phyloP scores from a whole-genome alignment of 2,113 vertebrate genomes.

The Lophius piscatorius region DNA sequence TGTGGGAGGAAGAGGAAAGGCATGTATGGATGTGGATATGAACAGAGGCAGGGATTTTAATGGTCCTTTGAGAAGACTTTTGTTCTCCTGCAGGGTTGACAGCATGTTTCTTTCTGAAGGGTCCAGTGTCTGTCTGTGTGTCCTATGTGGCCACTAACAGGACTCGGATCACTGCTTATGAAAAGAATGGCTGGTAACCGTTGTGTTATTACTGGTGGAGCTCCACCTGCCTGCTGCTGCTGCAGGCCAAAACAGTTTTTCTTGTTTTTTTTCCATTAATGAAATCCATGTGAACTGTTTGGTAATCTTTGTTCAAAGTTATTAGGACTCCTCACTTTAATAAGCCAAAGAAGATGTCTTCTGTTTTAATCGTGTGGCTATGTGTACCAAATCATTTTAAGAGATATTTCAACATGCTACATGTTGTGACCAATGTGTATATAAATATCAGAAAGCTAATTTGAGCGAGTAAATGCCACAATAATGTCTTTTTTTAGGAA shows the following conservation, averaged over 20 bases:
- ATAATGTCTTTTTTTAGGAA: too few species aligned
- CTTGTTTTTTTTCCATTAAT: slow-evolving; percentile 51
- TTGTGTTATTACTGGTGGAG: slow-evolving; percentile 40
- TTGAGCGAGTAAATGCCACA: too few species aligned
- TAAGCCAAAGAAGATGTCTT: slow-evolving; percentile 1
- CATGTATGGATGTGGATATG: slow-evolving; percentile 22
- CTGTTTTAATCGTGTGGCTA: slow-evolving; percentile 3
- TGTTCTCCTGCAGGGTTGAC: slow-evolving; percentile 45
- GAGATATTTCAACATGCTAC: too few species aligned
- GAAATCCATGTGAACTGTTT: slow-evolving; percentile 37
- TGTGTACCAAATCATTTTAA: too few species aligned
- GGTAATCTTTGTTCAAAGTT: slow-evolving; percentile 33
- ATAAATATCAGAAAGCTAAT: too few species aligned
- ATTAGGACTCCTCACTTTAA: neutral
- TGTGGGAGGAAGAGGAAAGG: slow-evolving; percentile 10
- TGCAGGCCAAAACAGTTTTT: slow-evolving; percentile 40
- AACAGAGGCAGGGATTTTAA: slow-evolving; percentile 35
- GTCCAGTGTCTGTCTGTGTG: slow-evolving; percentile 35
- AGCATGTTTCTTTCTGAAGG: slow-evolving; percentile 55
- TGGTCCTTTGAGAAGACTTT: slow-evolving; percentile 49
- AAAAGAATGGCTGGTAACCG: slow-evolving; percentile 61
- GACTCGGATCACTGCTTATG: slow-evolving; percentile 66
- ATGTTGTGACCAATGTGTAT: too few species aligned
- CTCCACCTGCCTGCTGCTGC: slow-evolving; percentile 17
- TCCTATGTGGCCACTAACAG: slow-evolving; percentile 55